Evolutionary conservation across 2,113 vertebrate genomes (phyloP), one percentile per base, ranked within the genome.

Genomic region (Istiophorus platypterus): DNA sequence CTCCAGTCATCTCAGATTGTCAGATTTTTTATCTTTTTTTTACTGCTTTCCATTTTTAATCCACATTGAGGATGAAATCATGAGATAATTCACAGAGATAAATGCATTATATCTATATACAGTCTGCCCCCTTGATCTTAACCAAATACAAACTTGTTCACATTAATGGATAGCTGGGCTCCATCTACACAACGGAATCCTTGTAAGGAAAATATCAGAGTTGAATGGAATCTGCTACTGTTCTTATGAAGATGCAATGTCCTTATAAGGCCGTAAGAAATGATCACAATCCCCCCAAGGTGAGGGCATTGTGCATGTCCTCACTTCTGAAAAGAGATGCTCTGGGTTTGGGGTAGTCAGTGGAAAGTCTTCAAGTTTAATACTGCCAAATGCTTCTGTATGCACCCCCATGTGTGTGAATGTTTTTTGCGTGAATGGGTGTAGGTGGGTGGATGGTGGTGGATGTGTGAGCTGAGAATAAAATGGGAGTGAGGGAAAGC

Each of bases 401-500:
- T 65, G 41, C 56, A 71, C 31, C 39, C 18, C 3, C 39, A 63
- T 49, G 51, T 66, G 39, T 76, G 49, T 64, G 31, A 31, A 41
- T 59, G 18, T 47, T 18, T 24, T 20, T 49, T 12, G 20, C 63
- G 24, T 49, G 12, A 54, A 26, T 83, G 57, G 20, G 65, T 71
- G 76, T 56, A 54, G 42, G 66, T 70, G 39, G 14, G 81, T 77
- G 54, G 22, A n/a, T 63, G 80, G 27, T 58, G 27, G 66, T 73
- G 34, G 45, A 34, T 63, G 59, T 72, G 54, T 59, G 54, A 58
- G 71, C 75, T 72, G n/a, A 66, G 72, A 70, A 75, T 74, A 85
- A 88, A 81, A 76, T 34, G 2, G 52, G 18, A 76, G n/a, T n/a
- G n/a, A 49, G 15, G 59, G 29, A 65, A 69, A 63, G 31, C 24